These are phyloP conservation scores for Idaea straminata DNA, from an alignment of 2,888 invertebrate genomes.

Conservation along the genomic window DNA sequence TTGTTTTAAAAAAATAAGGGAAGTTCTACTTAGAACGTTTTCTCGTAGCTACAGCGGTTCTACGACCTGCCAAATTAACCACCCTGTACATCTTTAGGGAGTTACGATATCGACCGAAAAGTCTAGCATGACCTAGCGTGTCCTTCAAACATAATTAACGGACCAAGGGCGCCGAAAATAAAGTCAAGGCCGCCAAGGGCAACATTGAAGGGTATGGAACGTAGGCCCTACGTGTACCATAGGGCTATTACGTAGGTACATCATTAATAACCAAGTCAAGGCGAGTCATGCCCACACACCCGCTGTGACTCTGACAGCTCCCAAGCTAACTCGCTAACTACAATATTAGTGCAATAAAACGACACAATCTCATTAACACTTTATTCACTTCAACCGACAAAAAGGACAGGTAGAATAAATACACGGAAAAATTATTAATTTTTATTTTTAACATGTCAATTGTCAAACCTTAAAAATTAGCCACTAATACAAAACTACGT, in stretches of 20 bases:
- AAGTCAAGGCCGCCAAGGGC: slow-evolving; percentile 22
- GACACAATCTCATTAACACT: slow-evolving; percentile 52
- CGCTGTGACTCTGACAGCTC: slow-evolving; percentile 17
- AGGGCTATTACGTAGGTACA: slow-evolving; percentile 23
- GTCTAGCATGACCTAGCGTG: slow-evolving; percentile 13
- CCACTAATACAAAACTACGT: slow-evolving; percentile 47
- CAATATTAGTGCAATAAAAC: slow-evolving; percentile 65
- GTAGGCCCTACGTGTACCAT: slow-evolving; percentile 16
- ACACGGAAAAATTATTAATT: slow-evolving; percentile 45
- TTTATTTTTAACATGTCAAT: slow-evolving; percentile 43
- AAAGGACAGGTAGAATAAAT: slow-evolving; percentile 39
- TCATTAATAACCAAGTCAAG: slow-evolving; percentile 29
- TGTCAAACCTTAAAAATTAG: slow-evolving; percentile 38
- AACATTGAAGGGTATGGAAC: slow-evolving; percentile 15
- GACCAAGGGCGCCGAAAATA: slow-evolving; percentile 27
- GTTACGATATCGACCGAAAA: background rate
- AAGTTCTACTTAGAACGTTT: too few relatives aligned
- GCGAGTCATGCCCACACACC: slow-evolving; percentile 27
- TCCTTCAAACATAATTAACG: slow-evolving; percentile 16
- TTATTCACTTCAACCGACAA: slow-evolving; percentile 52
- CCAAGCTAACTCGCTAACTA: slow-evolving; percentile 44
- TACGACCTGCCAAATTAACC: too few relatives aligned
- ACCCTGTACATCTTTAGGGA: background rate
- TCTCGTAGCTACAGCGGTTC: too few relatives aligned
- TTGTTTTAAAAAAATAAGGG: too few relatives aligned